Base-by-base conservation (phyloP, 2,888 invertebrate species). In the Halocaridina rubra region DNA sequence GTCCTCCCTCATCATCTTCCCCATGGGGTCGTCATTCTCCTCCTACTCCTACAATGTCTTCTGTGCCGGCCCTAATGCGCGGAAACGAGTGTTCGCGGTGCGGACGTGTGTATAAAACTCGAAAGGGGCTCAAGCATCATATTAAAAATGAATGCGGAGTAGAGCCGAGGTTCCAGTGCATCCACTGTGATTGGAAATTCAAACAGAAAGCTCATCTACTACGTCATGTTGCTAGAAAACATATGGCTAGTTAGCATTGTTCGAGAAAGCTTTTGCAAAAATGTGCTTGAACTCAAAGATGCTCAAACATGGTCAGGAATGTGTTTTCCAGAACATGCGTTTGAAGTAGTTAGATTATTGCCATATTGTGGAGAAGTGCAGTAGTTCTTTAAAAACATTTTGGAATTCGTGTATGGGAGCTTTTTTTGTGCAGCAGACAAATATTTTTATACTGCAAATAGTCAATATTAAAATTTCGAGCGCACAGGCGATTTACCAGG, bases 111-210 rank as follows among this genome's bases (percentile, higher is more conserved):
- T 88, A 88, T 86, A 88, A 87, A 77, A 88, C 88, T 13, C 85
- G 88, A 19, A 87, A 87, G 61, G 87, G 87, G 19, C 81, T 88
- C 27, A 87, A 87, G 59, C 88, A 87, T 53, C 88, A 88, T 74
- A 85, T 86, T 46, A 87, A 88, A 80, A 87, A 88, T 75, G 88
- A 88, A 80, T 88, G 88, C 33, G 88, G 88, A 24, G 88, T 88
- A 22, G 88, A 88, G 72, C 88, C 88, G 22, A 82, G 88, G 19
- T 88, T 88, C 72, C 84, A 85, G 69, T 88, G 88, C 74, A 75
- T 85, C 57, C 82, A 85, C 39, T 88, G 88, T 74, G 88, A 87
- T 81, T 87, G 88, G 86, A 86, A 87, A 79, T 88, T 88, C 86
- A 88, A 87, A 67, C 88, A 88, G 84, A 88, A 88, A 81, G 87